Evolutionary conservation across 2,888 invertebrate species (phyloP).

Genomic region (Acanthacorydalis orientalis): DNA sequence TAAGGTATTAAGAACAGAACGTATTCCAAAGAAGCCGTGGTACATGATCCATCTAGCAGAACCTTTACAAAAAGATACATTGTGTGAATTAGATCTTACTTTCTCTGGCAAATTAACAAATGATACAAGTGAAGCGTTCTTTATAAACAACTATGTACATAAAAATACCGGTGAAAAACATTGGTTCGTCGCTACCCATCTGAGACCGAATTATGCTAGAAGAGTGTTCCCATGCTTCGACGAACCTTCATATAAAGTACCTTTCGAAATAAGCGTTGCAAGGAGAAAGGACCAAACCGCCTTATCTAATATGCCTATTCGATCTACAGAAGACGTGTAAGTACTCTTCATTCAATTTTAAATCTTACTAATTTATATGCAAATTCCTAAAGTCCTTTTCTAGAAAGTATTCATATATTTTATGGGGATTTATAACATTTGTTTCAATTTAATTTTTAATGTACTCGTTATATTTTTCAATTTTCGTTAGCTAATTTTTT

Average conservation of each 20-base stretch:
- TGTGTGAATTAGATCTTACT: constrained; percentile 42
- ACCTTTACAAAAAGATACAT: constrained; percentile 33
- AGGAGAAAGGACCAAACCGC: constrained; percentile 39
- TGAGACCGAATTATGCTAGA: constrained; percentile 57
- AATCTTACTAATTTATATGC: no score
- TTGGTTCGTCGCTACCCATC: constrained; percentile 47
- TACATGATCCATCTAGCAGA: constrained; percentile 42
- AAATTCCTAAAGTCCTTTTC: no score
- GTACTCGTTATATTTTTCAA: no score
- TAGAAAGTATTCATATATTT: no score
- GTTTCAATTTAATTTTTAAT: no score
- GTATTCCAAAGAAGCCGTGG: constrained; percentile 42
- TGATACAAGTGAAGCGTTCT: constrained; percentile 48
- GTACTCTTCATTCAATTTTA: constrained; percentile 13
- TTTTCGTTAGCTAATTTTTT: no score
- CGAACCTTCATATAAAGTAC: constrained; percentile 58
- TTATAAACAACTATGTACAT: constrained; percentile 44
- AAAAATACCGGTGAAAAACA: constrained; percentile 21
- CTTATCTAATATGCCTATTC: constrained; percentile 46
- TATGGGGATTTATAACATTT: no score
- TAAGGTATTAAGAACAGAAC: constrained; percentile 27
- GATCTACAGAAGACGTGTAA: constrained; percentile 42
- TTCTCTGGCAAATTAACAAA: constrained; percentile 49
- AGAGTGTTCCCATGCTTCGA: constrained; percentile 69
- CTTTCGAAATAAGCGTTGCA: constrained; percentile 44